A percentile compares a stretch with the other conserved stretches of the same genome.
phyloP scores from a whole-genome alignment of 2,797 vertebrate species.

The Protonibea diacanthus region DNA sequence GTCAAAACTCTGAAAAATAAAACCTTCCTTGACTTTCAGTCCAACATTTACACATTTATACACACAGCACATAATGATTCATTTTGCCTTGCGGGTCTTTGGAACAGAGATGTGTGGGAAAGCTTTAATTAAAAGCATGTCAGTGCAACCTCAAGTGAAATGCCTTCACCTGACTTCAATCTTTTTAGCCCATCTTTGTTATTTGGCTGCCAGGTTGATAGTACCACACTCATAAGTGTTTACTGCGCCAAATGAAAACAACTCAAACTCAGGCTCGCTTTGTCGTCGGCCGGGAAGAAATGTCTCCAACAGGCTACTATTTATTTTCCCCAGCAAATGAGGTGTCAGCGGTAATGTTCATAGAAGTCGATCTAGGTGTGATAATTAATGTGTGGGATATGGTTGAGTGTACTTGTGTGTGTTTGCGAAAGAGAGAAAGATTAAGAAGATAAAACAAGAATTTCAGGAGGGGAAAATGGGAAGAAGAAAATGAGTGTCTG shows the following conservation, averaged over 20 bases:
- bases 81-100: slow-evolving; percentile 85
- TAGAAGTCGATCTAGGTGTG: slow-evolving; percentile 39
- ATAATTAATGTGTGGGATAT: slow-evolving; percentile 42
- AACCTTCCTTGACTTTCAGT: slow-evolving; percentile 79
- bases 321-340: slow-evolving; percentile 67
- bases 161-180: slow-evolving; percentile 90
- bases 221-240: slow-evolving; percentile 73
- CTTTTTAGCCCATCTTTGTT: slow-evolving; percentile 86
- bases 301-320: slow-evolving; percentile 72
- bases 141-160: slow-evolving; percentile 91
- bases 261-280: slow-evolving; percentile 80
- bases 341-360: slow-evolving; percentile 71
- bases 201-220: slow-evolving; percentile 82
- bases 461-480: background rate
- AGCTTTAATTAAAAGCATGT: slow-evolving; percentile 98
- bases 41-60: slow-evolving; percentile 73
- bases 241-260: slow-evolving; percentile 85
- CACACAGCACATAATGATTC: slow-evolving; percentile 81
- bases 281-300: slow-evolving; percentile 65
- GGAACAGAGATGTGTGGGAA: slow-evolving; percentile 90
- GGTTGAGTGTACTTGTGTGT: background rate
- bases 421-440: slow-evolving; percentile 3
- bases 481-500: slow-evolving; percentile 7
- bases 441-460: background rate
- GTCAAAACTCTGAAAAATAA: slow-evolving; percentile 88